phyloP scores from a whole-genome alignment of 2,797 vertebrate genomes.

The Bradypodion ventrale region DNA sequence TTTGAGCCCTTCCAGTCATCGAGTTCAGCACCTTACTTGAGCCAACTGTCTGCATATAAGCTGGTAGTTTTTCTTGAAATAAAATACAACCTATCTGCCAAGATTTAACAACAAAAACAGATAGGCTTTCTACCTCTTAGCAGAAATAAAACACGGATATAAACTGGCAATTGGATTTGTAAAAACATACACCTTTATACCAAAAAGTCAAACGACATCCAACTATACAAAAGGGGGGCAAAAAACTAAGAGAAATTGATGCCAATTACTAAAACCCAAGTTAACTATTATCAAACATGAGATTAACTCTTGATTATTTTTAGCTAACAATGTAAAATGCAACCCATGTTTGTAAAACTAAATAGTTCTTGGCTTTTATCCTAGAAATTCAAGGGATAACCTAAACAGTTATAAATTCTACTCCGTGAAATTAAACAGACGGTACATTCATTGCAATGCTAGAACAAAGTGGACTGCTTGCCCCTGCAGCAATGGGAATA shows the following conservation, averaged over 20 bases:
- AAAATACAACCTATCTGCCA: rapidly evolving
- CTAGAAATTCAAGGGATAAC: neutral
- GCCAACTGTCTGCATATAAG: neutral
- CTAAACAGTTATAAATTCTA: neutral
- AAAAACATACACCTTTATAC: too few relatives aligned
- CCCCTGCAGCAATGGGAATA: too few relatives aligned
- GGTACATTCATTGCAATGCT: neutral
- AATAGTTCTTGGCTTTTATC: neutral
- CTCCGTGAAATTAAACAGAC: neutral
- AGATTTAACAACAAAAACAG: neutral
- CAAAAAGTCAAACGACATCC: too few relatives aligned
- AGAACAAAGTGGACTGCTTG: neutral
- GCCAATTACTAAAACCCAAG: neutral
- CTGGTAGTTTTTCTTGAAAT: neutral
- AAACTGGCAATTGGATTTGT: neutral
- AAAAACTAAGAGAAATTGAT: neutral
- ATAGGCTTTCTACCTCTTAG: neutral
- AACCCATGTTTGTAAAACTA: neutral
- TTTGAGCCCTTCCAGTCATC: too few relatives aligned
- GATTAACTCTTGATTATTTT: neutral
- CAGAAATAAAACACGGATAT: neutral
- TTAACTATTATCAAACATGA: neutral
- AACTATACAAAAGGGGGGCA: neutral
- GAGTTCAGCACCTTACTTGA: too few relatives aligned
- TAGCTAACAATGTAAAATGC: neutral